Conservation (phyloP, 2,797 vertebrate species). For the Scolopax bukidnonensis region DNA sequence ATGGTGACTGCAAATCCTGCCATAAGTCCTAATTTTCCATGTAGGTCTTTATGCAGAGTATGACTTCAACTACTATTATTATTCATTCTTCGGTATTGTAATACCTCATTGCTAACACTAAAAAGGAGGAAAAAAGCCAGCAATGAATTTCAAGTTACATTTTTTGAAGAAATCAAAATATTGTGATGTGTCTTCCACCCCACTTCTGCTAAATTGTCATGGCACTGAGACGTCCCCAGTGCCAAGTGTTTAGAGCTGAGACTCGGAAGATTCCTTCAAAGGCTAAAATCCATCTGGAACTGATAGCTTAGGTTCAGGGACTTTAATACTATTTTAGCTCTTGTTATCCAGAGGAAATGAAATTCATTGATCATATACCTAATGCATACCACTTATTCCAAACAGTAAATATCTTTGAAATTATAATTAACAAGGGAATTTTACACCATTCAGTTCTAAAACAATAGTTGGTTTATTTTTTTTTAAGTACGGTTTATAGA, state of each 20-base stretch:
- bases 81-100: background rate
- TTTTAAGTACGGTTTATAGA: background rate
- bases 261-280: background rate
- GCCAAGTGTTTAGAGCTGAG: background rate
- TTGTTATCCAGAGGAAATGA: background rate
- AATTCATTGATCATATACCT: background rate
- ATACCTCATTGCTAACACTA: background rate
- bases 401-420: background rate
- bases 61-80: background rate
- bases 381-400: background rate
- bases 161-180: background rate
- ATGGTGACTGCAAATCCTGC: background rate
- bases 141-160: background rate
- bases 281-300: background rate
- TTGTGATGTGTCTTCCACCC: background rate
- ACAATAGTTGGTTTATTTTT: fast-evolving
- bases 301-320: background rate
- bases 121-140: background rate
- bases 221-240: background rate
- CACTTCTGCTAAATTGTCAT: background rate
- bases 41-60: background rate
- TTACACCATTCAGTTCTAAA: background rate
- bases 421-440: background rate
- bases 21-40: background rate
- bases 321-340: background rate